Percentiles rank a stretch among this genome's conserved stretches.
Conservation (phyloP, 2,888 invertebrate species). For the Steinernema scapterisci region DNA sequence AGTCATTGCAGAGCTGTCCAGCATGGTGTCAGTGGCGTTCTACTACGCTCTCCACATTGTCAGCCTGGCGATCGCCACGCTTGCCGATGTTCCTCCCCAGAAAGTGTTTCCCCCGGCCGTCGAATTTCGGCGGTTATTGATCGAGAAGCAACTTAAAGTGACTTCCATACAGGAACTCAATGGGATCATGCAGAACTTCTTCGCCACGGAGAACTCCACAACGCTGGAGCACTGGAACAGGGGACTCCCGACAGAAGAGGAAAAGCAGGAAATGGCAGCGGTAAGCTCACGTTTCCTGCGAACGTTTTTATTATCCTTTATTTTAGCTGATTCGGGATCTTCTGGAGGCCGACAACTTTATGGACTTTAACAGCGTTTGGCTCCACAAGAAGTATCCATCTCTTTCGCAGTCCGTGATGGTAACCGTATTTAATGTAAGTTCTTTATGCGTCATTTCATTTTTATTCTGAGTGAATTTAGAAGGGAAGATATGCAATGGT, state of each 20-base stretch:
- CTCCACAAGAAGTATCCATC: slow-evolving; percentile 34
- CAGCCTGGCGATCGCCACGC: slow-evolving; percentile 27
- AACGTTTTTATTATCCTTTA: neutral
- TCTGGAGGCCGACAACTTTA: slow-evolving; percentile 30
- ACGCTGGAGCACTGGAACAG: slow-evolving; percentile 39
- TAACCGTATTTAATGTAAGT: slow-evolving; percentile 40
- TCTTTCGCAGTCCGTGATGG: slow-evolving; percentile 34
- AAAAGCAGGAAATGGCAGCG: slow-evolving; percentile 40
- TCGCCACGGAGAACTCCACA: slow-evolving; percentile 40
- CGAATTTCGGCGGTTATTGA: neutral
- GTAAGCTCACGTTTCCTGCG: slow-evolving; percentile 26
- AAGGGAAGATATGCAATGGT: slow-evolving; percentile 38
- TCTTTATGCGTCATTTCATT: neutral
- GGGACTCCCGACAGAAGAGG: slow-evolving; percentile 42
- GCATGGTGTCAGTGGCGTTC: slow-evolving; percentile 17
- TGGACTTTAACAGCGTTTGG: neutral
- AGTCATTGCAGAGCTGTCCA: slow-evolving; percentile 1
- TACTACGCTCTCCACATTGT: slow-evolving; percentile 7
- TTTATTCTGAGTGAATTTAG: slow-evolving; percentile 12
- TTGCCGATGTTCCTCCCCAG: neutral
- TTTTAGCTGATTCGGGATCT: slow-evolving; percentile 37
- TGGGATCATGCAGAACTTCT: slow-evolving; percentile 36
- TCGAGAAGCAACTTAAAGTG: neutral
- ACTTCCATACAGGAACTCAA: slow-evolving; percentile 36
- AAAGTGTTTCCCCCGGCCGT: neutral